Evolutionary conservation across 30 jellyfish, hydroid and myxozoan genomes (phyloP).

Genomic region (Rhopilema esculentum): DNA sequence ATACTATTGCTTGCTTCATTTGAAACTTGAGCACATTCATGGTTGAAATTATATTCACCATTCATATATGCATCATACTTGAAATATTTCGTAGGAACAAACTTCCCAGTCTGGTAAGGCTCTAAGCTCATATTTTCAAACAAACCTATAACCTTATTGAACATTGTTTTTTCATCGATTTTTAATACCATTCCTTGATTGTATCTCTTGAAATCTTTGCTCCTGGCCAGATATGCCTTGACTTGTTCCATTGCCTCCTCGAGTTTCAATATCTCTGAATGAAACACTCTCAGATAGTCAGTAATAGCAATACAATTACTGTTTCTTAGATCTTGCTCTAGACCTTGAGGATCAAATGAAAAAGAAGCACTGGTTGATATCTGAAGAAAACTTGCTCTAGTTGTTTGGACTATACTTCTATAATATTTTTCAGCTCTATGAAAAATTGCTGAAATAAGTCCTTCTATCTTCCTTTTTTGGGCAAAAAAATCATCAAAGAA

Average conservation of each 20-base stretch:
- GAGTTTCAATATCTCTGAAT: too few species aligned
- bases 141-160: background rate
- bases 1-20: too few species aligned
- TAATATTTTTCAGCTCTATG: background rate
- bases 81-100: background rate
- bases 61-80: background rate
- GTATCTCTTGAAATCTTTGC: too few species aligned
- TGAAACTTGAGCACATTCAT: too few species aligned
- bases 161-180: background rate
- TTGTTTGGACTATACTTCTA: background rate
- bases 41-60: conserved; percentile 7
- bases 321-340: too few species aligned
- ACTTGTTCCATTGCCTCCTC: too few species aligned
- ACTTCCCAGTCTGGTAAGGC: background rate
- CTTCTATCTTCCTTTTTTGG: background rate
- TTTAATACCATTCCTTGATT: background rate
- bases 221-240: too few species aligned
- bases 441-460: background rate
- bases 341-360: too few species aligned
- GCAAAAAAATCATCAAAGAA: background rate
- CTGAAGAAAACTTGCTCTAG: too few species aligned
- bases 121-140: background rate
- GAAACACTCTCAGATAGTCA: too few species aligned
- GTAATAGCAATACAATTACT: too few species aligned
- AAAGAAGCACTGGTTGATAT: too few species aligned